phyloP scores from a whole-genome alignment of 1,140 invertebrate species.

The Anagrus nilaparvatae region DNA sequence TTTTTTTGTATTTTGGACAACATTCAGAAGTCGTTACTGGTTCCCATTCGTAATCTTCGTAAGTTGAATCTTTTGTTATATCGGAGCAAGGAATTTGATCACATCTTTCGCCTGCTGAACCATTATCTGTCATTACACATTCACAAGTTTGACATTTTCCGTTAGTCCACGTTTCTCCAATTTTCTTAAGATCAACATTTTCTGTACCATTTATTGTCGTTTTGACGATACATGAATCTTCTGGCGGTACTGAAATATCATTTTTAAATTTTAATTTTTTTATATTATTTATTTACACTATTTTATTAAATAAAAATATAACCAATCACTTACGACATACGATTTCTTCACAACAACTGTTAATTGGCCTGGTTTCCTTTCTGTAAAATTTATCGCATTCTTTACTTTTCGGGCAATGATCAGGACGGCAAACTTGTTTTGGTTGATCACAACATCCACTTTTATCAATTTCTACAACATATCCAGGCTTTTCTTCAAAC shows the following conservation, averaged over 20 bases:
- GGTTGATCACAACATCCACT: slow-evolving; percentile 60
- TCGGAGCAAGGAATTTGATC: slow-evolving; percentile 37
- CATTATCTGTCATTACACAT: slow-evolving; percentile 37
- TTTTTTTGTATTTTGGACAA: slow-evolving; percentile 47
- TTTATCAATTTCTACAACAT: slow-evolving; percentile 44
- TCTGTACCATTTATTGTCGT: slow-evolving; percentile 33
- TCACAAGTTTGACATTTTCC: slow-evolving; percentile 55
- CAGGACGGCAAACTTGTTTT: slow-evolving; percentile 47
- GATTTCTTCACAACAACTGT: slow-evolving; percentile 54
- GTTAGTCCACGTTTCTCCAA: slow-evolving; percentile 54
- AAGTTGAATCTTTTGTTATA: slow-evolving; percentile 30
- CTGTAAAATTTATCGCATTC: slow-evolving; percentile 51
- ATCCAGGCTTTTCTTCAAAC: slow-evolving; percentile 47
- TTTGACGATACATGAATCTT: slow-evolving; percentile 57
- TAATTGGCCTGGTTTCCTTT: slow-evolving; percentile 32
- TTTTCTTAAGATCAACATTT: slow-evolving; percentile 41
- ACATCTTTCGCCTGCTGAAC: slow-evolving; percentile 30
- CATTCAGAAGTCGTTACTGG: slow-evolving; percentile 45
- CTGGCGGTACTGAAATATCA: slow-evolving; percentile 47
- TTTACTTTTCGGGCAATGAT: slow-evolving; percentile 48
- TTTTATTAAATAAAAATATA: slow-evolving; percentile 4
- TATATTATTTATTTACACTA: slow-evolving; percentile 1
- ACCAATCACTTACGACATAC: slow-evolving; percentile 47
- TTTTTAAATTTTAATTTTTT: not conserved
- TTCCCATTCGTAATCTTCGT: slow-evolving; percentile 45